phyloP scores from a whole-genome alignment of 2,797 vertebrate genomes.

The Leucoraja ocellata region DNA sequence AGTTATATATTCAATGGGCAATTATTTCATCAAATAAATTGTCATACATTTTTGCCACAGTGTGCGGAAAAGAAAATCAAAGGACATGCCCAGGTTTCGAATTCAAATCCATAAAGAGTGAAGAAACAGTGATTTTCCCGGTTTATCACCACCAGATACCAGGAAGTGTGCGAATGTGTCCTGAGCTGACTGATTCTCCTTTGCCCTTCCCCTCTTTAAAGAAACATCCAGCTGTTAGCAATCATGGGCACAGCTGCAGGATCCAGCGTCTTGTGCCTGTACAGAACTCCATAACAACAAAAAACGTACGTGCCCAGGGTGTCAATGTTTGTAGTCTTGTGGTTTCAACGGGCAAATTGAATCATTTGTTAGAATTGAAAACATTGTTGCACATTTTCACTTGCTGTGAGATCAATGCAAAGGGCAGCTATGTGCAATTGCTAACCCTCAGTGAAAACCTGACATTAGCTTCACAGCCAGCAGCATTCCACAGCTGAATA shows the following conservation, averaged over 20 bases:
- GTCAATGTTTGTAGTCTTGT: not conserved
- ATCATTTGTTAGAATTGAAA: not conserved
- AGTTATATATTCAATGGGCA: not conserved
- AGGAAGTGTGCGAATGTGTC: not conserved
- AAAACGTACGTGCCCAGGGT: not conserved
- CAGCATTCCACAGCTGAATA: constrained; percentile 13
- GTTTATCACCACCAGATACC: not conserved
- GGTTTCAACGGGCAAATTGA: not conserved
- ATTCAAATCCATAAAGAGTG: not conserved
- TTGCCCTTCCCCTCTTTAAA: not conserved
- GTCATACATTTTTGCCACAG: not conserved
- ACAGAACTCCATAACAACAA: not conserved
- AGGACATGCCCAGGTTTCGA: not conserved
- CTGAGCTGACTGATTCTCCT: not conserved
- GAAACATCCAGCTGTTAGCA: not conserved
- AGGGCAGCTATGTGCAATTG: not conserved
- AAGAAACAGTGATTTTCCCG: not conserved
- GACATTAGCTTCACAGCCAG: not conserved
- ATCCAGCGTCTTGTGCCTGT: not conserved
- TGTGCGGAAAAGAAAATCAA: not conserved
- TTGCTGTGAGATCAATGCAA: not conserved
- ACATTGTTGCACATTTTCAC: not conserved
- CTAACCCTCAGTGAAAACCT: not conserved
- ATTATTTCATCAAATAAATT: not conserved
- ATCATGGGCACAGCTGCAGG: not conserved